phyloP scores from a whole-genome alignment of 2,113 vertebrate species.

The Nycticryphes semicollaris region DNA sequence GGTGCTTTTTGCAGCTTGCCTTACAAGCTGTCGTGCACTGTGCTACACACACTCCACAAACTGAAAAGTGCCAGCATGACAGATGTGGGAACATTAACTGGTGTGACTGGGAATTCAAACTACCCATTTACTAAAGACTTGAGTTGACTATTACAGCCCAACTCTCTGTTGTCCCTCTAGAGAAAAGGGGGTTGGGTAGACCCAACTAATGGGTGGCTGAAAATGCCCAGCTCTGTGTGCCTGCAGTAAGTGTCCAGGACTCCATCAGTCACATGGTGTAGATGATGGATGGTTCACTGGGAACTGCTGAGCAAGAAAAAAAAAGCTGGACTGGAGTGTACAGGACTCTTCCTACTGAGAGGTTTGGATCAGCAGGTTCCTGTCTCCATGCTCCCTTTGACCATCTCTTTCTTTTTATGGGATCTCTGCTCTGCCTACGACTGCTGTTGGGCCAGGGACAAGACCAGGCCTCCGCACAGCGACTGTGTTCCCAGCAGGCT shows the following conservation, averaged over 20 bases:
- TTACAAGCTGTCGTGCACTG: neutral
- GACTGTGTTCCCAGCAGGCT: rapidly evolving
- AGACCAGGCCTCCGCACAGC: neutral
- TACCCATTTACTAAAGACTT: neutral
- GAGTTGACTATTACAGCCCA: neutral
- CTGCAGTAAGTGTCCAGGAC: neutral
- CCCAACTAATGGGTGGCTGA: neutral
- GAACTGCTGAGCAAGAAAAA: neutral
- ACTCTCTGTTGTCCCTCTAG: neutral
- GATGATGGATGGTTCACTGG: neutral
- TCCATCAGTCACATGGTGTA: neutral
- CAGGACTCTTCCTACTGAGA: neutral
- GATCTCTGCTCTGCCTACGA: neutral
- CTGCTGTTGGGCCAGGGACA: neutral
- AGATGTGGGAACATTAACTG: neutral
- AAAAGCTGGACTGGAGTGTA: neutral
- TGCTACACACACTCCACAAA: neutral
- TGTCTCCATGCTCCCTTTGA: neutral
- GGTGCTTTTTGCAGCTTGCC: neutral
- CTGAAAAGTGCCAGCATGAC: neutral
- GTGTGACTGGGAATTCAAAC: neutral
- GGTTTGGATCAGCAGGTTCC: neutral
- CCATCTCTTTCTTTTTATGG: neutral
- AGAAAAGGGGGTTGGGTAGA: neutral
- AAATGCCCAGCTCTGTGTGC: neutral